phyloP scores from a whole-genome alignment of 2,888 invertebrate species.

The Caenorhabditis sp. region DNA sequence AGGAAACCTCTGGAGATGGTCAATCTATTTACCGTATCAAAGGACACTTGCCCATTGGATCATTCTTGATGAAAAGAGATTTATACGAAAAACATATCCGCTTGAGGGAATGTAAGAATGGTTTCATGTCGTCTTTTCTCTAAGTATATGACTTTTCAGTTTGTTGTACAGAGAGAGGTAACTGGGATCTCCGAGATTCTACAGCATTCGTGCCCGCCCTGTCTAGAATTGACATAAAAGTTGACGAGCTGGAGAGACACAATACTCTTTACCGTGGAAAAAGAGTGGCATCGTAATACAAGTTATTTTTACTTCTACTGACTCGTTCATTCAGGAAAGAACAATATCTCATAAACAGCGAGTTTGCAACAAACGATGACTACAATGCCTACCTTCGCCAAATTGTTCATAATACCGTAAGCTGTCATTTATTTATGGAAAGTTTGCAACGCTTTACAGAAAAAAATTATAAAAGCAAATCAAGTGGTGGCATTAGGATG shows the following conservation, averaged over 20 bases:
- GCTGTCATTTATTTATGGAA: background rate
- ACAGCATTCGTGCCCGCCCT: constrained; percentile 30
- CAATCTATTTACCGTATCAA: constrained; percentile 59
- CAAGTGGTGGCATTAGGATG: constrained; percentile 32
- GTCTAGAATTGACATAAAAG: constrained; percentile 26
- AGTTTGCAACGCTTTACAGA: constrained; percentile 6
- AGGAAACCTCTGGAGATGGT: constrained; percentile 46
- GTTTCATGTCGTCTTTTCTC: background rate
- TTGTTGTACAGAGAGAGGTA: constrained; percentile 47
- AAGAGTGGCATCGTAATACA: constrained; percentile 5
- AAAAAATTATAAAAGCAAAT: constrained; percentile 4
- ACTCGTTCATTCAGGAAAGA: constrained; percentile 13
- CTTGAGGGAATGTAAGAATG: constrained; percentile 47
- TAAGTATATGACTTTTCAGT: too few species aligned
- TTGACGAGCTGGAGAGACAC: constrained; percentile 42
- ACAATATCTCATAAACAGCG: constrained; percentile 18
- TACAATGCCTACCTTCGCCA: constrained; percentile 17
- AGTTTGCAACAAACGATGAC: constrained; percentile 14
- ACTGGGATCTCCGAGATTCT: constrained; percentile 50
- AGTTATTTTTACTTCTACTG: background rate
- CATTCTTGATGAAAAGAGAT: constrained; percentile 62
- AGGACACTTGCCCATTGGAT: constrained; percentile 57
- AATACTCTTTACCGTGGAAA: constrained; percentile 20
- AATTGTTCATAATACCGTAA: constrained; percentile 20
- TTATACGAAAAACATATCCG: constrained; percentile 48